phyloP scores from a whole-genome alignment of 2,797 vertebrate species.

The Cetoscarus ocellatus region DNA sequence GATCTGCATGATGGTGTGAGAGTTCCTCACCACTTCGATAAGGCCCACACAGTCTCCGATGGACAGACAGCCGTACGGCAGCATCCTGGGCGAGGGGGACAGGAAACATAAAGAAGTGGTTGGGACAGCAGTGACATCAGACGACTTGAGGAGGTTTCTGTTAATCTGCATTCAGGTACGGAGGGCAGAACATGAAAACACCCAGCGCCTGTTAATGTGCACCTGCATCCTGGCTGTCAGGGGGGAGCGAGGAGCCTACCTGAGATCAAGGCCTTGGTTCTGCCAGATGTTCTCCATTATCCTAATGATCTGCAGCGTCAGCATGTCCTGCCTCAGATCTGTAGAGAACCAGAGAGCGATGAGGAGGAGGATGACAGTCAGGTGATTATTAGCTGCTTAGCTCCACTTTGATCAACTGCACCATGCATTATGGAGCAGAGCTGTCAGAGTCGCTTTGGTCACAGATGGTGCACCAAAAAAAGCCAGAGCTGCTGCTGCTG shows the following conservation, averaged over 20 bases:
- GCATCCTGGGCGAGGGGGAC: constrained; percentile 80
- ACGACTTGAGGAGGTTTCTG: constrained; percentile 37
- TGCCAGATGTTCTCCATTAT: constrained; percentile 99
- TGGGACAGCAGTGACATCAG: constrained; percentile 17
- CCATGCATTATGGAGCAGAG: constrained; percentile 63
- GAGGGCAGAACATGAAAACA: constrained; percentile 57
- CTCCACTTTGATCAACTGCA: constrained; percentile 72
- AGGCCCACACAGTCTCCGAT: constrained; percentile 90
- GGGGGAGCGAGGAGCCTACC: constrained; percentile 82
- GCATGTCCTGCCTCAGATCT: constrained; percentile 99
- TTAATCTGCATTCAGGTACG: constrained; percentile 57
- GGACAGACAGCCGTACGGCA: constrained; percentile 89
- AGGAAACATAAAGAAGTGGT: constrained; percentile 14
- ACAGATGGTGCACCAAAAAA: constrained; percentile 45
- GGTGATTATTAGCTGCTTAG: constrained; percentile 61
- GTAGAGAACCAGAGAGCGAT: constrained; percentile 49
- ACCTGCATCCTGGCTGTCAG: constrained; percentile 69
- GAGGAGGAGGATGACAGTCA: constrained; percentile 56
- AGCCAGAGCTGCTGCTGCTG: not conserved
- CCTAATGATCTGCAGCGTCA: constrained; percentile 98
- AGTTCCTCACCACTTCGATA: constrained; percentile 90
- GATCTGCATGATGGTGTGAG: constrained; percentile 92
- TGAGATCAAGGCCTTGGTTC: constrained; percentile 98
- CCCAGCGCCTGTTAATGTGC: constrained; percentile 49
- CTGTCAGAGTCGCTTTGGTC: constrained; percentile 59